A percentile compares a stretch with the other conserved stretches of the same genome.
These are phyloP conservation scores for Lepidotrigona ventralis DNA, from an alignment of 1,140 invertebrate species.

Conservation along the genomic window DNA sequence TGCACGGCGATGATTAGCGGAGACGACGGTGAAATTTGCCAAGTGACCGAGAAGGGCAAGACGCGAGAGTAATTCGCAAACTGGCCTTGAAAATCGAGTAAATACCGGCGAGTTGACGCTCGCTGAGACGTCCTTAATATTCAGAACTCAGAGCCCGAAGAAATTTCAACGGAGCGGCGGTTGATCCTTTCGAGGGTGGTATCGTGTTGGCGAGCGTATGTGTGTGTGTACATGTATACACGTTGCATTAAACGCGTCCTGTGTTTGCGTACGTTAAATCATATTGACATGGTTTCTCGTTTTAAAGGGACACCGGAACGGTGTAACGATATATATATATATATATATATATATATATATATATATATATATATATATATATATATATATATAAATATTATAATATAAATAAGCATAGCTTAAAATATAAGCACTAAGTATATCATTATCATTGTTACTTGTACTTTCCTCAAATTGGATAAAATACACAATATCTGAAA, in stretches of 20 bases:
- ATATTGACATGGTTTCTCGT: neutral
- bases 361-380: no score
- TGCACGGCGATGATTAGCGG: slow-evolving; percentile 56
- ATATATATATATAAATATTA: no score
- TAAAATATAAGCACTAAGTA: neutral
- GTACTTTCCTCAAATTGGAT: no score
- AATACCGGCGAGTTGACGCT: slow-evolving; percentile 33
- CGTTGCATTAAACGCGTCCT: neutral
- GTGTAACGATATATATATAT: neutral
- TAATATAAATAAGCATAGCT: neutral
- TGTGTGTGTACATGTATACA: neutral
- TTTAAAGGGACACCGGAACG: neutral
- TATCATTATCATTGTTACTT: neutral
- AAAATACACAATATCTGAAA: no score
- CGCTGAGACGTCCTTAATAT: slow-evolving; percentile 45
- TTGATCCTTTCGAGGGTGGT: neutral
- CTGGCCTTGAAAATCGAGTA: slow-evolving; percentile 52
- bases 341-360: no score
- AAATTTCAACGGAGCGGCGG: slow-evolving; percentile 13
- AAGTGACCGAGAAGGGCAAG: slow-evolving; percentile 50
- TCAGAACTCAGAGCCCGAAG: slow-evolving; percentile 5
- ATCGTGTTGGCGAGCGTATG: no score
- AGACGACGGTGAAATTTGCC: slow-evolving; percentile 50
- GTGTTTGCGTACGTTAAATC: slow-evolving; percentile 1
- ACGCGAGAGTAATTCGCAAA: slow-evolving; percentile 50